These are phyloP conservation scores for Anguilla anguilla DNA, from an alignment of 2,797 vertebrate genomes.

Conservation along the genomic window DNA sequence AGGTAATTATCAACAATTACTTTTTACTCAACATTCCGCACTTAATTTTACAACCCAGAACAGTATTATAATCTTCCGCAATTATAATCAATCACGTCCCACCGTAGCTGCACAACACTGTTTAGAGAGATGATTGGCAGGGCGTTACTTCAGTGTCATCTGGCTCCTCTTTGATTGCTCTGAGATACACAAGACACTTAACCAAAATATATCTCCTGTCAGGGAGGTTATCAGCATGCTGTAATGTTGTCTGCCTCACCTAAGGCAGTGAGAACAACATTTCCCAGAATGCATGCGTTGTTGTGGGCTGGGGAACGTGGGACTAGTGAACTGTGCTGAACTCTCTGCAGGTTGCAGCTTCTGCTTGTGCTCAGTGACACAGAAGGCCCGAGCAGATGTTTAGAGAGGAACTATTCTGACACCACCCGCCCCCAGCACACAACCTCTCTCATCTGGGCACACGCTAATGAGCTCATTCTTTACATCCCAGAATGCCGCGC, in stretches of 20 bases:
- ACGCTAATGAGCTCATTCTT: conserved; percentile 24
- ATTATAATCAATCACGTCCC: conserved; percentile 19
- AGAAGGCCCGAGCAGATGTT: conserved; percentile 20
- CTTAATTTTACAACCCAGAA: conserved; percentile 20
- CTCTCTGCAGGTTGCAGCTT: conserved; percentile 3
- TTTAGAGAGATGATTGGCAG: conserved; percentile 18
- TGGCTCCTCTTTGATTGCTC: not conserved
- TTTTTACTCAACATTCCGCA: conserved; percentile 1
- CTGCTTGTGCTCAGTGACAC: conserved; percentile 17
- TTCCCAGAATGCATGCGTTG: not conserved
- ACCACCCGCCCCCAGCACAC: not conserved
- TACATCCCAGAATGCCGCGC: not conserved
- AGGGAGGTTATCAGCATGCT: not conserved
- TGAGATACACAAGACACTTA: not conserved
- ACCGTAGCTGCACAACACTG: conserved; percentile 1
- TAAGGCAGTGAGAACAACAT: not conserved
- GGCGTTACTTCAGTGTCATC: not conserved
- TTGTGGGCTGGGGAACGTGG: not conserved
- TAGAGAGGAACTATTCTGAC: conserved; percentile 6
- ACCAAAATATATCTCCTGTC: not conserved
- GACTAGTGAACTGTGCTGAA: conserved; percentile 2
- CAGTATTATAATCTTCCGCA: conserved; percentile 17
- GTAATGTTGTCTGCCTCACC: not conserved
- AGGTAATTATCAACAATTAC: conserved; percentile 19
- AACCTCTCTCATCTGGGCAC: conserved; percentile 23